Percentiles rank a stretch among this genome's conserved stretches.
These are phyloP conservation scores for Brenthis daphne DNA, from an alignment of 2,888 invertebrate species.

Conservation along the genomic window DNA sequence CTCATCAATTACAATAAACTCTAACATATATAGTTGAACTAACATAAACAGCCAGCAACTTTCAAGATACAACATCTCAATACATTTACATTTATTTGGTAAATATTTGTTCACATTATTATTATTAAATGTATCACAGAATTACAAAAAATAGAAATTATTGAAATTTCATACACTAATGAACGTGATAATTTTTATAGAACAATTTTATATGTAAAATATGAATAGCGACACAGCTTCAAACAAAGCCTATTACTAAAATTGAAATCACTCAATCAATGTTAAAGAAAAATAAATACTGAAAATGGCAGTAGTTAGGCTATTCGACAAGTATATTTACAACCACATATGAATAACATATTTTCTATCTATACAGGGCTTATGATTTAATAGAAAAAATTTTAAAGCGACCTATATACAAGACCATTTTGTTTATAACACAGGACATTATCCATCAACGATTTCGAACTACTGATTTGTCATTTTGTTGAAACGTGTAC, in stretches of 20 bases:
- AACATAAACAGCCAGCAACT: constrained; percentile 19
- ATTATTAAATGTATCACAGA: constrained; percentile 11
- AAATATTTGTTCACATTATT: not conserved
- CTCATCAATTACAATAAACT: constrained; percentile 65
- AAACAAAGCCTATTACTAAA: constrained; percentile 11
- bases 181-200: not conserved
- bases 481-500: constrained; percentile 25
- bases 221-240: constrained; percentile 11
- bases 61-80: constrained; percentile 5
- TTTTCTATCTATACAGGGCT: constrained; percentile 41
- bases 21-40: constrained; percentile 23
- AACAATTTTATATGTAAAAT: constrained; percentile 8
- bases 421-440: constrained; percentile 47
- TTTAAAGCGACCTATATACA: constrained; percentile 53
- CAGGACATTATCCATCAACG: constrained; percentile 41
- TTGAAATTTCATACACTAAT: constrained; percentile 5
- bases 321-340: constrained; percentile 45
- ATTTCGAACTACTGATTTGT: constrained; percentile 43
- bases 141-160: constrained; percentile 10
- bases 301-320: constrained; percentile 47
- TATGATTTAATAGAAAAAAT: constrained; percentile 41
- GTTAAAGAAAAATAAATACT: constrained; percentile 28
- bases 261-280: constrained; percentile 6
- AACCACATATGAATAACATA: constrained; percentile 41
- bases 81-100: constrained; percentile 5